Conservation (phyloP, 2,797 vertebrate species). For the Bradypus variegatus region DNA sequence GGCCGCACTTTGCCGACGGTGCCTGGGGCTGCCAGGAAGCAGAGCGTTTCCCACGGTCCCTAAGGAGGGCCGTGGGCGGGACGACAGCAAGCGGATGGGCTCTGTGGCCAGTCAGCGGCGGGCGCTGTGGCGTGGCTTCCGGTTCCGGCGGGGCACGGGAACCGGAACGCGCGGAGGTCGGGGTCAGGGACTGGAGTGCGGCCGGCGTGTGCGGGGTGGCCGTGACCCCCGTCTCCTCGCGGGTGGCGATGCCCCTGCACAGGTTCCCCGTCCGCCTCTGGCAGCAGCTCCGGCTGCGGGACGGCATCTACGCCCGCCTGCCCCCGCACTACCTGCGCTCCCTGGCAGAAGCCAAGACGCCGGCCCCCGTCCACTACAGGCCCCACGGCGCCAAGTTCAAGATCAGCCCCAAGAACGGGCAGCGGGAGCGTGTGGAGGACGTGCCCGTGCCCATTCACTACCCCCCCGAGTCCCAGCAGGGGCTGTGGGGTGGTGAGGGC, state of each 20-base stretch:
- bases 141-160: background rate
- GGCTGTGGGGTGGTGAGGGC: conserved; percentile 95
- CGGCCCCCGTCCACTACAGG: conserved; percentile 85
- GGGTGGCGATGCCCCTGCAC: conserved; percentile 82
- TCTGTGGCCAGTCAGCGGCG: background rate
- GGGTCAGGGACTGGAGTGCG: background rate
- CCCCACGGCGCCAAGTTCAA: conserved; percentile 79
- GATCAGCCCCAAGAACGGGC: conserved; percentile 77
- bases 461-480: conserved; percentile 82
- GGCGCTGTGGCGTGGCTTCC: background rate
- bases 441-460: conserved; percentile 82
- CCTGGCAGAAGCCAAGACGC: conserved; percentile 71
- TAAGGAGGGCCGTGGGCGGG: background rate
- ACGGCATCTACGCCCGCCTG: conserved; percentile 86
- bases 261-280: conserved; percentile 81
- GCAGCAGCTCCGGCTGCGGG: conserved; percentile 79
- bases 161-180: background rate
- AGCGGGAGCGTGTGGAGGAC: conserved; percentile 85
- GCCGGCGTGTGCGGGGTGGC: background rate
- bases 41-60: background rate
- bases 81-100: background rate
- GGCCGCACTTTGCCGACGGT: background rate
- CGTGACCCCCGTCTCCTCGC: background rate
- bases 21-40: fast-evolving
- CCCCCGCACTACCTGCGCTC: conserved; percentile 85